Base-by-base conservation (phyloP, 2,113 vertebrate species). In the Addax nasomaculatus region DNA sequence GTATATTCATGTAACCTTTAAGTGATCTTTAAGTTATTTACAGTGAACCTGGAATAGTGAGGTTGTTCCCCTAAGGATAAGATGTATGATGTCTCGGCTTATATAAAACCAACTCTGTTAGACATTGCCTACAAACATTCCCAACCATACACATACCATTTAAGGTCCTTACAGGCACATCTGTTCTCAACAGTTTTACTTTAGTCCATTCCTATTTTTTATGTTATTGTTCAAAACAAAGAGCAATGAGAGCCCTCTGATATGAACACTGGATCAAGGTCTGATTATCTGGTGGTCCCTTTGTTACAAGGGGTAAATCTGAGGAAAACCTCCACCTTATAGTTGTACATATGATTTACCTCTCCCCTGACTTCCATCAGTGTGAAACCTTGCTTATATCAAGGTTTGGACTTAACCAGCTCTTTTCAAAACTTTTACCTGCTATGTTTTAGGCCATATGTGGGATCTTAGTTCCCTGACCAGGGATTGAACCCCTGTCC, bases 161-260 rank as follows among this genome's bases (percentile, higher is more conserved):
- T 97, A 88, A 94, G 88, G 78, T 53, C 49, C 43, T 91, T 58
- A 62, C 6, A 85, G 33, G 39, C 39, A 93, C 5, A 84, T 58
- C 29, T 91, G 13, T 60, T 92, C 64, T 94, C 47, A 85, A 15
- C 58, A 86, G n/a, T 95, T 83, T 62, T 51, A 39, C 45, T 73
- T 91, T 47, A 95, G 19, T 81, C 30, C n/a, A 93, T 78, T 95
- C 53, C 39, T 33, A 58, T 17, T 81, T 84, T 95, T 67, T 81
- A 55, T 21, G 45, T 62, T 93, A 57, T 51, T 95, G 58, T 90
- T 95, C 53, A 95, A 90, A 96, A 78, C 87, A 84, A 91, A 92
- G 29, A 19, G 47, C 19, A 88, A 15, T 16, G n/a, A 96, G 29
- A 91, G 62, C 5, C 25, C 70, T 57, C 39, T 78, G 73, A 90